These are phyloP conservation scores for Drosophila ezoana DNA, from an alignment of 2,888 invertebrate genomes.

Conservation along the genomic window DNA sequence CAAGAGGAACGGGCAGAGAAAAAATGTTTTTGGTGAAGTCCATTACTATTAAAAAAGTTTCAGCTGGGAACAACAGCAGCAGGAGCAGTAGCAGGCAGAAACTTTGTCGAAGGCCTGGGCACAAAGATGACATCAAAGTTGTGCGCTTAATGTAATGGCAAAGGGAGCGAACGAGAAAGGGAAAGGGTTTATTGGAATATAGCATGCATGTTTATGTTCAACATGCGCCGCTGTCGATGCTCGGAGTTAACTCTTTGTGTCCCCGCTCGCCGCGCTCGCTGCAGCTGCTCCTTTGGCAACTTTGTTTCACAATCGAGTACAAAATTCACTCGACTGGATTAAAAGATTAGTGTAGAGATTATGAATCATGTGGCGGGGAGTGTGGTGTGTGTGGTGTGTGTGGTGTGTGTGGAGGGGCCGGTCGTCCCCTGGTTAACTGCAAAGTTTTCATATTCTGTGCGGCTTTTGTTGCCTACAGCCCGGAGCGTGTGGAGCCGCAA, in stretches of 20 bases:
- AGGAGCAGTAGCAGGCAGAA: constrained; percentile 25
- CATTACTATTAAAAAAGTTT: constrained; percentile 81
- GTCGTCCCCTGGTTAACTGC: constrained; percentile 39
- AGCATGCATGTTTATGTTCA: constrained; percentile 49
- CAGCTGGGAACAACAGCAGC: constrained; percentile 30
- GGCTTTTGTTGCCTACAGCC: constrained; percentile 51
- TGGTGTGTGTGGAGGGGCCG: not conserved
- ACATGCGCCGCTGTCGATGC: constrained; percentile 11
- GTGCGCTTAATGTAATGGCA: constrained; percentile 71
- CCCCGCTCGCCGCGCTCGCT: constrained; percentile 10
- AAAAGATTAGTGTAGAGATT: constrained; percentile 83
- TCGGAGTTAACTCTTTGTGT: constrained; percentile 55
- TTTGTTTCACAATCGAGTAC: constrained; percentile 83
- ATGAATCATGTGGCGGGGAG: constrained; percentile 76
- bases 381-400: not conserved
- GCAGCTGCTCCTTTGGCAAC: constrained; percentile 62
- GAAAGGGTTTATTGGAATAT: constrained; percentile 32
- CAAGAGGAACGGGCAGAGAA: constrained; percentile 10
- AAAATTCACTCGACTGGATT: constrained; percentile 84
- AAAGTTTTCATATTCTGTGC: constrained; percentile 54
- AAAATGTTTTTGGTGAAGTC: constrained; percentile 63
- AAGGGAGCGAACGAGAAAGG: not conserved
- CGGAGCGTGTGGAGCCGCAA: constrained; percentile 9
- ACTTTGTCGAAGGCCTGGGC: constrained; percentile 67
- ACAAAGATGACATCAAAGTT: constrained; percentile 81